Evolutionary conservation across 2,797 vertebrate species (phyloP).

Genomic region (Brachymystax lenok): DNA sequence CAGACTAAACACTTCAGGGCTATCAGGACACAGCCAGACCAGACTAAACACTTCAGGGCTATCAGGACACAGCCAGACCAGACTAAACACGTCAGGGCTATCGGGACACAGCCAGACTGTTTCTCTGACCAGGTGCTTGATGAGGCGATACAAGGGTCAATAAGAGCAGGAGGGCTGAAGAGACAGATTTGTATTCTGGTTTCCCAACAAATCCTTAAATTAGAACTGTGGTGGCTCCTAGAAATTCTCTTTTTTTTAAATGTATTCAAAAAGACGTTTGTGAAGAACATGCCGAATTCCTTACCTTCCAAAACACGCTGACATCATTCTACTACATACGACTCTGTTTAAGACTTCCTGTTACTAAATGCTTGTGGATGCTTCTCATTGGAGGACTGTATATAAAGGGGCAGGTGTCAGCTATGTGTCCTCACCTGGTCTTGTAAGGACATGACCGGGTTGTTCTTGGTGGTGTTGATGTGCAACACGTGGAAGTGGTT

Average conservation of each 20-base stretch:
- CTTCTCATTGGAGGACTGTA: background rate
- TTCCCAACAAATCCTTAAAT: no score
- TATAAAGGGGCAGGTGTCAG: background rate
- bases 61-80: background rate
- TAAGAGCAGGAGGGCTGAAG: no score
- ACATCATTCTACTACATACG: background rate
- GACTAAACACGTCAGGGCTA: conserved; percentile 14
- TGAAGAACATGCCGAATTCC: no score
- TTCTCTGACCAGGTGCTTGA: conserved; percentile 6
- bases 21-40: no score
- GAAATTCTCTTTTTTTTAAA: no score
- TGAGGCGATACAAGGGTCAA: background rate
- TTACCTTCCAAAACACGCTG: no score
- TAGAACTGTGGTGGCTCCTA: no score
- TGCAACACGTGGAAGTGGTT: conserved; percentile 97
- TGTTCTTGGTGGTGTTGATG: conserved; percentile 99
- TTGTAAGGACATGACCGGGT: conserved; percentile 98
- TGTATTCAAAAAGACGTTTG: no score
- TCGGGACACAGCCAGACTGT: background rate
- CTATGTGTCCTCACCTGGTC: conserved; percentile 80
- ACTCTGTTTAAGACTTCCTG: background rate
- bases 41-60: background rate
- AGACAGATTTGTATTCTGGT: no score
- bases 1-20: background rate
- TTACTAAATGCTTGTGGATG: background rate